Evolutionary conservation across 2,797 vertebrate genomes (phyloP), one percentile per base, ranked within the genome.

Genomic region (Cossypha dichroa): DNA sequence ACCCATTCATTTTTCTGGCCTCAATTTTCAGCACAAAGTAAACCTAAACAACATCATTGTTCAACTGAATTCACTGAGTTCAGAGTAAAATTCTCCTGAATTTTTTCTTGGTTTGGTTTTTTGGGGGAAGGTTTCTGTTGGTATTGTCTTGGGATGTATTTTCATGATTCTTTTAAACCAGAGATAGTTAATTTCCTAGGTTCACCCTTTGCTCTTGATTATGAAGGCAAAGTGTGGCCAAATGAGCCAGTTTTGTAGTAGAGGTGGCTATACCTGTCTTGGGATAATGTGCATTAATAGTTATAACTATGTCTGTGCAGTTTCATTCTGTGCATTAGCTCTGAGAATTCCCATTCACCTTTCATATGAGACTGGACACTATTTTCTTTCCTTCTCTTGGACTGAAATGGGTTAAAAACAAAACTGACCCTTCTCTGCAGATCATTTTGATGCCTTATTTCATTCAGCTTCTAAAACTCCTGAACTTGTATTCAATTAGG

Each of bases 121-220:
- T 34, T 2, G 3, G 13, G 8, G 3, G 12, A 15, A 40, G 1
- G 0, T 21, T 51, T 28, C 2, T 76, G 8, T 82, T 63, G 12
- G 3, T 34, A 34, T 34, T 83, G 6, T 29, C 15, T 52, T 51
- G 40, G 14, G 16, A 29, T 55, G 13, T 45, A 15, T 86, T 59
- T 80, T 34, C 6, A 11, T 40, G 28, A 16, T 43, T 72, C 1
- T 63, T 90, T 80, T 74, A 69, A 81, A 60, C 1, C 11, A 52
- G 15, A 59, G 17, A 15, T 1, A 33, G 12, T 13, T 79, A 2
- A 49, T 78, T 89, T 67, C 26, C n/a, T 52, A 41, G 6, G 10
- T 33, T 46, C 17, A 43, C 5, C 3, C 4, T 22, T 31, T 78
- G 28, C 3, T 68, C 10, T 70, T 72, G 33, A 62, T 76, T 66